Evolutionary conservation across 2,797 vertebrate genomes (phyloP).

Genomic region (Melanotaenia maccullochi): DNA sequence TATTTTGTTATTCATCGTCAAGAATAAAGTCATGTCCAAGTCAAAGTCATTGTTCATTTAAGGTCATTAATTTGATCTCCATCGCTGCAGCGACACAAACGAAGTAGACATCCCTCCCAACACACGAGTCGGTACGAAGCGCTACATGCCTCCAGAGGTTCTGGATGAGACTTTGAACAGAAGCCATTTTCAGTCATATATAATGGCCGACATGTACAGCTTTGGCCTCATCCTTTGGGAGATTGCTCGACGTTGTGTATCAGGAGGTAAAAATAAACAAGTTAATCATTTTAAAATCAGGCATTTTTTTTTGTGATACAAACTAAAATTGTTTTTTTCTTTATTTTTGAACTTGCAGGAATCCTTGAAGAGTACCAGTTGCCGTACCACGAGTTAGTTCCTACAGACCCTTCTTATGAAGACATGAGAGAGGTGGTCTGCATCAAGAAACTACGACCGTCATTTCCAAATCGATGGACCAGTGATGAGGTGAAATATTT

Average conservation of each 20-base stretch:
- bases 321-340: neutral
- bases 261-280: conserved; percentile 86
- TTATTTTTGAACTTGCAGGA: conserved; percentile 74
- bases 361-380: conserved; percentile 97
- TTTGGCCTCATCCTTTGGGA: conserved; percentile 99
- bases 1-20: neutral
- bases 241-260: conserved; percentile 92
- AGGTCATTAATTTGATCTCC: conserved; percentile 13
- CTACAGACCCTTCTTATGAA: conserved; percentile 95
- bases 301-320: neutral
- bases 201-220: conserved; percentile 99
- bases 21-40: neutral
- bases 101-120: conserved; percentile 97
- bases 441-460: conserved; percentile 91
- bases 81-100: conserved; percentile 89
- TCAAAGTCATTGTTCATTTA: neutral
- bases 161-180: conserved; percentile 95
- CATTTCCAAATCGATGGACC: conserved; percentile 95
- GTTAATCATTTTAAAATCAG: neutral
- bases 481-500: conserved; percentile 90
- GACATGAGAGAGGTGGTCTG: conserved; percentile 98
- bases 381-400: conserved; percentile 93
- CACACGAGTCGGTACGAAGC: conserved; percentile 95
- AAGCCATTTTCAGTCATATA: conserved; percentile 96
- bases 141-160: conserved; percentile 97